Conservation (phyloP, 1,140 invertebrate species). For the Sarcophaga peregrina region DNA sequence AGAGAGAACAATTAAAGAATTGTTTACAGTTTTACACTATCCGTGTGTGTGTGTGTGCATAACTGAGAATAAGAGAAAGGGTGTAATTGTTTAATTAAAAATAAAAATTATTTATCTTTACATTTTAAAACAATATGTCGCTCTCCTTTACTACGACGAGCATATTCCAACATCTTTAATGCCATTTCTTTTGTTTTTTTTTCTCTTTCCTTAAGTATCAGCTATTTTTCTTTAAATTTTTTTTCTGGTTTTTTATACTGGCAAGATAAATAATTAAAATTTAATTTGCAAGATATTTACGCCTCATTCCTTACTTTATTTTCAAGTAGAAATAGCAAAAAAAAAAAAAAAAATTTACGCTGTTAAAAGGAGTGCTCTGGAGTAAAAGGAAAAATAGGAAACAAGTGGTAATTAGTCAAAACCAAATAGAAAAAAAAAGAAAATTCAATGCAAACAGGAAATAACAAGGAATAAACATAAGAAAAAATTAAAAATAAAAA, state of each 20-base stretch:
- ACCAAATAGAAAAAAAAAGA: not conserved
- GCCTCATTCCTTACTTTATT: slow-evolving; percentile 9
- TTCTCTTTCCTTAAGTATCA: not conserved
- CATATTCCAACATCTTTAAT: not conserved
- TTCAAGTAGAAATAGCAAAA: not conserved
- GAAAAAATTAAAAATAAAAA: no score
- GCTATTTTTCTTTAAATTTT: not conserved
- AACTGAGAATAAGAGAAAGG: not conserved
- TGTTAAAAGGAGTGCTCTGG: not conserved
- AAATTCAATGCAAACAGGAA: not conserved
- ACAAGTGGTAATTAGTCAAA: slow-evolving; percentile 23
- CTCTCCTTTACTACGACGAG: not conserved
- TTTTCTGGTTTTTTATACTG: not conserved
- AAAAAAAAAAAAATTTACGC: no score
- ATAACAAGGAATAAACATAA: not conserved
- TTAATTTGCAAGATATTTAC: not conserved
- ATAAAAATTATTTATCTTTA: not conserved
- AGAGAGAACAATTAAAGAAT: no score
- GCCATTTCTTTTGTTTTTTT: not conserved
- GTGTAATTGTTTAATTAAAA: not conserved
- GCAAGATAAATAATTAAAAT: slow-evolving; percentile 21
- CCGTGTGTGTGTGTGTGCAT: not conserved
- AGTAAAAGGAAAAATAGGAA: not conserved
- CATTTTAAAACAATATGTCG: not conserved
- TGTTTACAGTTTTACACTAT: not conserved